Conservation (phyloP, 2,888 invertebrate genomes). For the Chydorus sphaericus region DNA sequence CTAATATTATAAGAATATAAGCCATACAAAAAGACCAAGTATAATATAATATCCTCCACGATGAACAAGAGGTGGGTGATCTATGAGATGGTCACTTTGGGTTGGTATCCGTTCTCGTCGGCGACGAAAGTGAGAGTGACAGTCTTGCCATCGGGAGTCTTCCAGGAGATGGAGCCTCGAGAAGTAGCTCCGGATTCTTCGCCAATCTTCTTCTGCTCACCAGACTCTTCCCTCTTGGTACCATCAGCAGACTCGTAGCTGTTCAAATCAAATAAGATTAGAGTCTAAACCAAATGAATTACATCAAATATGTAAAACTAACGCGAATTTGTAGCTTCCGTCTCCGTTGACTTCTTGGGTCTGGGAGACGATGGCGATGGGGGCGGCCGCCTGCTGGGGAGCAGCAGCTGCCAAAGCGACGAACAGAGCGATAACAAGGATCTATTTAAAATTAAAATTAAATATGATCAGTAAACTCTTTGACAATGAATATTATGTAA, state of each 20-base stretch:
- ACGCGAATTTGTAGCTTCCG: constrained; percentile 10
- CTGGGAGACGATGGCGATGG: constrained; percentile 7
- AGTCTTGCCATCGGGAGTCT: constrained; percentile 34
- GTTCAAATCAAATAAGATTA: constrained; percentile 1
- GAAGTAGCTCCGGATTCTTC: constrained; percentile 25
- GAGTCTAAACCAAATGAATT: background rate
- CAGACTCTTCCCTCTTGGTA: constrained; percentile 7
- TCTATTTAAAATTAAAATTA: background rate
- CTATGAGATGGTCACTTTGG: no score
- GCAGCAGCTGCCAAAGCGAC: background rate
- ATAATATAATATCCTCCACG: no score
- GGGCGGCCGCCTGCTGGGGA: constrained; percentile 4
- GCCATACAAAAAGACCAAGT: no score
- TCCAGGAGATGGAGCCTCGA: constrained; percentile 36
- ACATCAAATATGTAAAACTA: background rate
- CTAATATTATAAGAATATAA: no score
- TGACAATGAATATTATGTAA: background rate
- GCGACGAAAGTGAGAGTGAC: constrained; percentile 38
- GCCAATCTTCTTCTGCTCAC: constrained; percentile 10
- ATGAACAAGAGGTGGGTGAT: background rate
- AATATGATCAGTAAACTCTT: background rate
- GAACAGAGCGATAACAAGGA: background rate
- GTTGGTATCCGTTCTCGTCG: constrained; percentile 42
- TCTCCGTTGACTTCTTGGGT: background rate
- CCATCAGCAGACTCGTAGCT: constrained; percentile 12